phyloP scores from a whole-genome alignment of 2,113 vertebrate genomes.

The Phaethornis superciliosus region DNA sequence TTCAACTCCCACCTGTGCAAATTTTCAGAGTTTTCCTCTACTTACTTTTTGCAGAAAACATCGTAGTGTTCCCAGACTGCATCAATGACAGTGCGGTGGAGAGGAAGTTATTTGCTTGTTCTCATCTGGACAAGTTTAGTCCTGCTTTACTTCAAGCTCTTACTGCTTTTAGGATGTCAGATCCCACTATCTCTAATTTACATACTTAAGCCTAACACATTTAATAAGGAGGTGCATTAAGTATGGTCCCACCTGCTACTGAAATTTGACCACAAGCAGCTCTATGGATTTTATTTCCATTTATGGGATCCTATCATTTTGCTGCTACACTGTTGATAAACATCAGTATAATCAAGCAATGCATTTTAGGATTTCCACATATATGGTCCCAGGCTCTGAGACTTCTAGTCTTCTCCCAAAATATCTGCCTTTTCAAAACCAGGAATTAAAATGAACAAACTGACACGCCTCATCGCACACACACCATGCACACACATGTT shows the following conservation, averaged over 20 bases:
- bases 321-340: neutral
- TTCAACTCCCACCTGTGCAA: neutral
- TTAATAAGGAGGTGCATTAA: neutral
- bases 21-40: neutral
- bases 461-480: neutral
- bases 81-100: rapidly evolving
- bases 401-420: neutral
- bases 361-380: neutral
- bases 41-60: neutral
- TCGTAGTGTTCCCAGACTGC: neutral
- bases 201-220: neutral
- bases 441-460: neutral
- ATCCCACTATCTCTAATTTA: neutral
- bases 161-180: neutral
- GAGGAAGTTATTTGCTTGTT: neutral
- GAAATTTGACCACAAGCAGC: neutral
- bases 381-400: neutral
- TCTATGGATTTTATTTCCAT: neutral
- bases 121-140: neutral
- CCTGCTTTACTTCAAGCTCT: neutral
- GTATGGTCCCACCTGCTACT: neutral
- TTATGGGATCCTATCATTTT: neutral
- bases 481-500: neutral
- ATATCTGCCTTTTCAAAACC: neutral
- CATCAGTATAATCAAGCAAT: neutral